Evolutionary conservation across 2,888 invertebrate genomes (phyloP).

Genomic region (Herminia tarsipennalis): DNA sequence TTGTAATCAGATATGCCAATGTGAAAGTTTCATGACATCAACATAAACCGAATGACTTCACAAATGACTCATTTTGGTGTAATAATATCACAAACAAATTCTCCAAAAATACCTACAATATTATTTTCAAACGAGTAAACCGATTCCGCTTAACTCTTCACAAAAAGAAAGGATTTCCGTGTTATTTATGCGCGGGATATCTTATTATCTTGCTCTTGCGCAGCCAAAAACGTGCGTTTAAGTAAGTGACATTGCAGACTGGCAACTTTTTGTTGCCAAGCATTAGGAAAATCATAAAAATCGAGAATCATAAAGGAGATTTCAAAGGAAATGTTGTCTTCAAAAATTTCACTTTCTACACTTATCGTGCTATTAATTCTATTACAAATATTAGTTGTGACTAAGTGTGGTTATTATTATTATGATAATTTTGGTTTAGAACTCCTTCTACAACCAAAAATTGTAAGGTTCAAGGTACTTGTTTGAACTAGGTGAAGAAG

Average conservation of each 20-base stretch:
- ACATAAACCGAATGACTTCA: slow-evolving; percentile 6
- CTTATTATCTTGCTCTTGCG: slow-evolving; percentile 55
- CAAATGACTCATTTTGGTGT: slow-evolving; percentile 9
- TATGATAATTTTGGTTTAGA: no score
- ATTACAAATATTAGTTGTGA: no score
- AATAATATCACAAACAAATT: slow-evolving; percentile 1
- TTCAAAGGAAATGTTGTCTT: no score
- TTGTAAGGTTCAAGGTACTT: no score
- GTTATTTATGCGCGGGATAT: slow-evolving; percentile 65
- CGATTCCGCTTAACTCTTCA: slow-evolving; percentile 53
- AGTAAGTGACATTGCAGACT: slow-evolving; percentile 6
- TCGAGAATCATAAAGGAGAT: no score
- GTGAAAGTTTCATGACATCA: slow-evolving; percentile 4
- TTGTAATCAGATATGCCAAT: neutral
- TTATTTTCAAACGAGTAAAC: slow-evolving; percentile 53
- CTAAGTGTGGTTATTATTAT: no score
- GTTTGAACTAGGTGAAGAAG: no score
- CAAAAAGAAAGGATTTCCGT: slow-evolving; percentile 47
- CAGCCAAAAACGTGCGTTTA: slow-evolving; percentile 55
- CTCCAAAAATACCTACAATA: slow-evolving; percentile 1
- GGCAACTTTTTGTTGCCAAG: slow-evolving; percentile 4
- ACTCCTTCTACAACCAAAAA: no score
- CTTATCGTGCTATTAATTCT: no score
- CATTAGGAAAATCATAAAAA: neutral
- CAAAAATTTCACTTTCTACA: no score